A percentile compares a stretch with the other conserved stretches of the same genome.
Evolutionary conservation across 2,888 invertebrate genomes (phyloP).

Genomic region (Rutpela maculata): DNA sequence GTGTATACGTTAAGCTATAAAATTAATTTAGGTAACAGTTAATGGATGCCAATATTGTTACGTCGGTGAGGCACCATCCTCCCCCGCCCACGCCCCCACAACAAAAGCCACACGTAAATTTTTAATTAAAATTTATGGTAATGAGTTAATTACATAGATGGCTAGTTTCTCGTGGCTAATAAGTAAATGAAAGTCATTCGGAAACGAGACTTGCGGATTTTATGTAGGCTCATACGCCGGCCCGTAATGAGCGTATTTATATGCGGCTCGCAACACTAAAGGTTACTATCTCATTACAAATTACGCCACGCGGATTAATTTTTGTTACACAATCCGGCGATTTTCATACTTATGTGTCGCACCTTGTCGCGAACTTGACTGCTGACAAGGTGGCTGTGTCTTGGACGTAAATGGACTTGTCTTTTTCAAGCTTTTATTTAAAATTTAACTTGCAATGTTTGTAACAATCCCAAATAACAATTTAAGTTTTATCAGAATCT

Average conservation of each 20-base stretch:
- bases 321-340: conserved; percentile 16
- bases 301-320: conserved; percentile 11
- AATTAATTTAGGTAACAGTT: too few species aligned
- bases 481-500: too few species aligned
- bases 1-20: too few species aligned
- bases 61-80: neutral
- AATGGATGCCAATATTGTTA: neutral
- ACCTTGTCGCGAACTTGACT: conserved; percentile 22
- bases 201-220: conserved; percentile 2
- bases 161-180: conserved; percentile 17
- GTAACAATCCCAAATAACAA: too few species aligned
- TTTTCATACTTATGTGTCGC: conserved; percentile 1
- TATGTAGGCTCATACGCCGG: neutral
- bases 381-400: conserved; percentile 7
- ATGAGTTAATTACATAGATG: conserved; percentile 4
- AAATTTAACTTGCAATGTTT: too few species aligned
- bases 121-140: conserved; percentile 4
- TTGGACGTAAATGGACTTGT: neutral
- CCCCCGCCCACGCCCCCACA: neutral
- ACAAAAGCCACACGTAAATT: conserved; percentile 1
- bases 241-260: conserved; percentile 15
- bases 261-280: conserved; percentile 11
- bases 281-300: conserved; percentile 13
- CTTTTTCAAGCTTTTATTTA: too few species aligned
- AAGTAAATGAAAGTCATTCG: conserved; percentile 26